These are phyloP conservation scores for Lytechinus variegatus DNA, from an alignment of 35 echinoderm and acorn worm genomes.

Conservation along the genomic window DNA sequence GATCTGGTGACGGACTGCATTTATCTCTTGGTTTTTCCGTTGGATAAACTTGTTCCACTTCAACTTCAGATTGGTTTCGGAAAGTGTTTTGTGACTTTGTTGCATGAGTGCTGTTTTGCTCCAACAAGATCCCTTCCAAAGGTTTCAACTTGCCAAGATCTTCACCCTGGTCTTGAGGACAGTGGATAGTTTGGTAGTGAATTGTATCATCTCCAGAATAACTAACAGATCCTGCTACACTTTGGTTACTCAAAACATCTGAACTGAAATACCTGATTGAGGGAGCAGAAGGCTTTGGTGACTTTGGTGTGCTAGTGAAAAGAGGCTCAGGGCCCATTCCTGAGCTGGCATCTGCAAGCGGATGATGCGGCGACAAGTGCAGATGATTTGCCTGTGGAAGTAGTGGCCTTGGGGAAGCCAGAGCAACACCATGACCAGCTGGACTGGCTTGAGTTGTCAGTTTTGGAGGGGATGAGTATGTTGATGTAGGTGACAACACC, in stretches of 20 bases:
- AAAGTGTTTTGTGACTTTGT: neutral
- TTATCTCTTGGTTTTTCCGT: neutral
- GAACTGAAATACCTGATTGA: neutral
- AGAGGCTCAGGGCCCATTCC: neutral
- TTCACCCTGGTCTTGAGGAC: neutral
- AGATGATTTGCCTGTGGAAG: neutral
- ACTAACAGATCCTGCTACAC: neutral
- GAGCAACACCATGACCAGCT: neutral
- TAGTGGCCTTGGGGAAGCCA: neutral
- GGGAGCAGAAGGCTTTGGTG: neutral
- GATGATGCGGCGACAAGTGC: neutral
- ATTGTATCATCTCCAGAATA: neutral
- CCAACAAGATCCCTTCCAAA: neutral
- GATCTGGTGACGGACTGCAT: neutral
- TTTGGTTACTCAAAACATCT: neutral
- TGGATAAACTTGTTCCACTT: neutral
- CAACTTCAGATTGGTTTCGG: neutral
- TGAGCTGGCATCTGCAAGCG: neutral
- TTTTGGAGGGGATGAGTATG: conserved; percentile 30
- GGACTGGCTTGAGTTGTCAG: conserved; percentile 29
- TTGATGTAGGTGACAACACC: conserved; percentile 27
- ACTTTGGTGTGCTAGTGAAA: conserved; percentile 31
- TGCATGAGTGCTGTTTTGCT: neutral
- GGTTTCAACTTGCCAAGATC: conserved; percentile 19
- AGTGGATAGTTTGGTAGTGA: neutral